Evolutionary conservation across 2,113 vertebrate genomes (phyloP).

Genomic region (Oxyura jamaicensis): DNA sequence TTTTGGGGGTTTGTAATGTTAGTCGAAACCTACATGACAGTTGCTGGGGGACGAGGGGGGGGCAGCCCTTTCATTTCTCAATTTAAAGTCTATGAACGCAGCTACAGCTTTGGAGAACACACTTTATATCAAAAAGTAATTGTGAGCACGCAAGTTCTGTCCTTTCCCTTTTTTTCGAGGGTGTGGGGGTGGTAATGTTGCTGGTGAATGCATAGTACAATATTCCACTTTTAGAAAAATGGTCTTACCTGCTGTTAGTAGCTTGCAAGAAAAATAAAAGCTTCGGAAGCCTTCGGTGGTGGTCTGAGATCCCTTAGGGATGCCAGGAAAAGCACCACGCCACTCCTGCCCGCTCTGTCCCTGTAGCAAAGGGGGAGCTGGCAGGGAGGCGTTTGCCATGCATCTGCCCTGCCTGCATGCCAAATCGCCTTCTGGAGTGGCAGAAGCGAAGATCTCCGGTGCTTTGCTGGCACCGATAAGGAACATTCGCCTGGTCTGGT

Average conservation of each 20-base stretch:
- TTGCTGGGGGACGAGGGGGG: neutral
- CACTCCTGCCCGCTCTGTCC: neutral
- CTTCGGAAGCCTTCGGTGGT: neutral
- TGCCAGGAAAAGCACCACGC: neutral
- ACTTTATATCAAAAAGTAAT: neutral
- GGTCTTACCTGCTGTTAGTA: neutral
- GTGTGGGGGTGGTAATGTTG: neutral
- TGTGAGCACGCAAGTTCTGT: neutral
- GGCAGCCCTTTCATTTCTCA: neutral
- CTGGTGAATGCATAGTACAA: neutral
- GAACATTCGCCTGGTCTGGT: neutral
- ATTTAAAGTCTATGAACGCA: neutral
- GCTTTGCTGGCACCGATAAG: neutral
- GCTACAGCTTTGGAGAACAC: neutral
- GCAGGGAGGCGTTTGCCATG: accelerated
- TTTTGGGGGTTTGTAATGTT: neutral
- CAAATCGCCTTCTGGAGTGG: neutral
- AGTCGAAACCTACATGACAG: neutral
- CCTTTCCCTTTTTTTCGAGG: neutral
- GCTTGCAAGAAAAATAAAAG: neutral
- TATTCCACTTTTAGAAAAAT: neutral
- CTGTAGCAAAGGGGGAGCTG: neutral
- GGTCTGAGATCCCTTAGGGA: neutral
- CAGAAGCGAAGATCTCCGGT: neutral
- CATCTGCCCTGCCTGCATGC: neutral